Percentiles rank a stretch among this genome's conserved stretches.
Conservation (phyloP, 2,113 vertebrate species). For the Tauraco erythrolophus region DNA sequence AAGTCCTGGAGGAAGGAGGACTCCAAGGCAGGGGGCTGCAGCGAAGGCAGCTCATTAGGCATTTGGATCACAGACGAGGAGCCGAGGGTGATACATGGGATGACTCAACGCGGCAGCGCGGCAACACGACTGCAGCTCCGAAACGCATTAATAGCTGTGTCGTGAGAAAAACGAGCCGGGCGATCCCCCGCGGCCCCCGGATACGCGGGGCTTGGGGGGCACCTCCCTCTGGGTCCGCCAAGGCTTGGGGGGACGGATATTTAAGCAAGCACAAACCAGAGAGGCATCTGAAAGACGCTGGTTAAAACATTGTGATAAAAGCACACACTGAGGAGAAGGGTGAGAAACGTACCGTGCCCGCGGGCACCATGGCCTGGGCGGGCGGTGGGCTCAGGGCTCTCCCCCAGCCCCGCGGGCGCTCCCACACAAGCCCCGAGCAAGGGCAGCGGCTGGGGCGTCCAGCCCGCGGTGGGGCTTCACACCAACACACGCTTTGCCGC, state of each 20-base stretch:
- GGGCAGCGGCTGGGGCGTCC: no score
- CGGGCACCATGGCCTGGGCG: not conserved
- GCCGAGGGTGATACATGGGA: not conserved
- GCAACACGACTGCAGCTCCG: not conserved
- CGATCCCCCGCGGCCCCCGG: accelerated
- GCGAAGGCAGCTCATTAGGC: not conserved
- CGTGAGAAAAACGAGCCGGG: accelerated
- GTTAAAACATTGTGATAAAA: not conserved
- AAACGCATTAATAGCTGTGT: not conserved
- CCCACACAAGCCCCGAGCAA: not conserved
- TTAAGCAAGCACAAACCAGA: not conserved
- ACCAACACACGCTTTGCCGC: accelerated
- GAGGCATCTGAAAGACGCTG: accelerated
- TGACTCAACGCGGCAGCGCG: not conserved
- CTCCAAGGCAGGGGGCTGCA: no score
- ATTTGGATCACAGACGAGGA: not conserved
- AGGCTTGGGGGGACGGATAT: not conserved
- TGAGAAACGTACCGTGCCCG: not conserved
- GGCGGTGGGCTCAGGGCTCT: not conserved
- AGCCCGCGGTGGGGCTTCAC: no score
- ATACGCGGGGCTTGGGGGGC: accelerated
- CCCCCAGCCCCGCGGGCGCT: no score
- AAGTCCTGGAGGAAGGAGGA: no score
- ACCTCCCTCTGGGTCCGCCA: accelerated
- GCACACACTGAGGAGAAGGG: accelerated